A percentile compares a stretch with the other conserved stretches of the same genome.
phyloP scores from a whole-genome alignment of 1,140 invertebrate species.

The Halictus rubicundus region DNA sequence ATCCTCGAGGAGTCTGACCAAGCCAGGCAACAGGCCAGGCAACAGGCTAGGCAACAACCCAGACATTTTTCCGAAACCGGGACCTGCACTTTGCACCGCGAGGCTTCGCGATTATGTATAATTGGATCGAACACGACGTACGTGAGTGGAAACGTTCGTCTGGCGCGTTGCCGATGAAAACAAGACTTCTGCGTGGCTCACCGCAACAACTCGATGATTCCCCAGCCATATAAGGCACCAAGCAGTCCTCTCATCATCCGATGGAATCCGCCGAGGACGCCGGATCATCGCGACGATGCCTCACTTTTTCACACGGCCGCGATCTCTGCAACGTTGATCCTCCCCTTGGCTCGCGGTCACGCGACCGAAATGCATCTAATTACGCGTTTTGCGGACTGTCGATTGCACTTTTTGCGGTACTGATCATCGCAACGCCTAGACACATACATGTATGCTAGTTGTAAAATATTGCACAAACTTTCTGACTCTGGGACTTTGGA shows the following conservation, averaged over 20 bases:
- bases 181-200: neutral
- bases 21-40: too few relatives aligned
- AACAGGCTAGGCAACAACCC: too few relatives aligned
- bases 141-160: neutral
- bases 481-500: too few relatives aligned
- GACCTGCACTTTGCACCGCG: neutral
- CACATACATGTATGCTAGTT: too few relatives aligned
- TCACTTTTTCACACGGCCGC: neutral
- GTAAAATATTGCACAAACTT: too few relatives aligned
- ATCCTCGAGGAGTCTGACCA: too few relatives aligned
- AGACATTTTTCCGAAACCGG: conserved; percentile 3
- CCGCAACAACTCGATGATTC: conserved; percentile 14
- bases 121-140: conserved; percentile 13
- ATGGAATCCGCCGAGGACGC: neutral
- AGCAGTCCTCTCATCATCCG: neutral
- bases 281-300: neutral
- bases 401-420: too few relatives aligned
- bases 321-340: too few relatives aligned
- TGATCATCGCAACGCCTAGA: too few relatives aligned
- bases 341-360: neutral
- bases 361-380: too few relatives aligned
- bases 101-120: conserved; percentile 27
- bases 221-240: conserved; percentile 25
- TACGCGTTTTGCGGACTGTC: too few relatives aligned
- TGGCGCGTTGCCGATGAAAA: neutral